Evolutionary conservation across 2,797 vertebrate genomes (phyloP), one percentile per base, ranked within the genome.

Genomic region (Lepilemur ruficaudatus): DNA sequence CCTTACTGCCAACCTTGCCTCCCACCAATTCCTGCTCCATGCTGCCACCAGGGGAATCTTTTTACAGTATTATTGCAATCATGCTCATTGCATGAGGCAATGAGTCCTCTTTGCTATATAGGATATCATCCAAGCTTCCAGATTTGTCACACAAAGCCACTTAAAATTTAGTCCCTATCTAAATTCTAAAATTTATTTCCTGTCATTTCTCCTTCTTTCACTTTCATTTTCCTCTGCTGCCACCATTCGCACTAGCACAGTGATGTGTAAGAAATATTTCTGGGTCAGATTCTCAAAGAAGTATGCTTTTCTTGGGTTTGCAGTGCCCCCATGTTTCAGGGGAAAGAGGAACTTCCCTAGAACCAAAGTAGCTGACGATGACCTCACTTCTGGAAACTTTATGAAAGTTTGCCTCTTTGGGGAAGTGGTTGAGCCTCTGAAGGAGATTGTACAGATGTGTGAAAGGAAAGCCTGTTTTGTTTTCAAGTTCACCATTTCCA

Each of bases 141-240:
- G 35, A 69, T 67, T 20, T 20, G n/a, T 17, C 15, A 22, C n/a
- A 52, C 13, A 73, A 96, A 96, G 63, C 2, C 82, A 91, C 50
- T 95, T 79, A 43, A 85, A n/a, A 46, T 50, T 72, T 57, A 78
- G 38, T 41, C 46, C 32, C 11, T 70, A 35, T 35, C 75, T 83
- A 72, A 82, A 43, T 91, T 32, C 30, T 92, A 20, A 20, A 75
- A 55, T 38, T 41, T 52, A n/a, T 57, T n/a, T 84, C 46, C 65
- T 73, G 38, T 46, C 32, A 20, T 85, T 84, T 96, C 41, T 83
- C 48, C 41, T 78, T 73, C 61, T 83, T 89, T 52, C 18, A 25
- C 61, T 69, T 90, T 55, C 4, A 1, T 69, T 38, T 79, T 86
- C 25, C 63, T 80, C 85, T 75, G n/a, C n/a, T 28, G 30, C 32